Conservation (phyloP, 2,113 vertebrate genomes). For the Cebus imitator region DNA sequence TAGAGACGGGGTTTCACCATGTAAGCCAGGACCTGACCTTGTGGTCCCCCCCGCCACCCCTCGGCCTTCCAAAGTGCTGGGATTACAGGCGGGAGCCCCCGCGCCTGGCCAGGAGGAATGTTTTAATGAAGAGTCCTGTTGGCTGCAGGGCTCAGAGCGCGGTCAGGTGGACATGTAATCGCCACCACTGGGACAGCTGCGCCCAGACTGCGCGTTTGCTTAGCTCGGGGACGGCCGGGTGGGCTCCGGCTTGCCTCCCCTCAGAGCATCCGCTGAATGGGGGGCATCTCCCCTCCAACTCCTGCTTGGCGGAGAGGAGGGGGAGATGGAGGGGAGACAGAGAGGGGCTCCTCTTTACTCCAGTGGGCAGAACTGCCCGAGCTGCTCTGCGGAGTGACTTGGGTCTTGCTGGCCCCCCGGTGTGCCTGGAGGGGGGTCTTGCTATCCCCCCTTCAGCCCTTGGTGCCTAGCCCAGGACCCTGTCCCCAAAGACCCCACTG, state of each 20-base stretch:
- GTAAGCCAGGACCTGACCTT: no score
- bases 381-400: neutral
- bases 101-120: neutral
- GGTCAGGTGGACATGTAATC: neutral
- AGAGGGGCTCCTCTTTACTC: neutral
- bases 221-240: fast-evolving
- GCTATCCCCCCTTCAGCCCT: no score
- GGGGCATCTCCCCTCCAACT: neutral
- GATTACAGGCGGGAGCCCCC: no score
- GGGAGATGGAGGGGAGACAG: neutral
- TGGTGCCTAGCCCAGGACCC: fast-evolving
- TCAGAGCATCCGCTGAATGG: fast-evolving
- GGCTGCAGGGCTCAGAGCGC: neutral
- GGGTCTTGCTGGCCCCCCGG: neutral
- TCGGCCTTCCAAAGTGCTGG: no score
- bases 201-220: fast-evolving
- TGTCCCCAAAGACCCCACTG: neutral
- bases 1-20: no score
- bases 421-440: neutral
- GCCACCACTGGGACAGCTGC: fast-evolving
- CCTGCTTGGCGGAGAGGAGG: neutral
- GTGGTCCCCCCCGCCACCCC: no score
- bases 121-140: slow-evolving; percentile 11
- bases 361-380: neutral
- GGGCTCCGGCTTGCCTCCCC: fast-evolving